These are phyloP conservation scores for Scalopus aquaticus DNA, from an alignment of 2,113 vertebrate species.

Conservation along the genomic window DNA sequence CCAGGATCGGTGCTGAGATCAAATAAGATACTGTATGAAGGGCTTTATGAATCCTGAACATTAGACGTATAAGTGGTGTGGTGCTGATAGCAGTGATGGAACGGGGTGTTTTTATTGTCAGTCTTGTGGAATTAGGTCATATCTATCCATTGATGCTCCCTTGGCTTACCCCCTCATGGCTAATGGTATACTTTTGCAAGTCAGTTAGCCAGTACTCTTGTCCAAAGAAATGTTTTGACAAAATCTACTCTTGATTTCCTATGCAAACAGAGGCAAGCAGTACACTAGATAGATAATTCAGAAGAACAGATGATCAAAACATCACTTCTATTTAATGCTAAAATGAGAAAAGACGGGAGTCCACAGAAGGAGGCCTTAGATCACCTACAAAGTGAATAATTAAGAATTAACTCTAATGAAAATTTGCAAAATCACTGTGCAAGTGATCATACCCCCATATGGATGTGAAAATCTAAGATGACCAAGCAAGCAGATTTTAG, in stretches of 20 bases:
- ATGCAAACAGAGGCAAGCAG: background rate
- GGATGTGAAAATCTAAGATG: background rate
- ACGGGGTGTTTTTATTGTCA: background rate
- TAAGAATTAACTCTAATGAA: conserved; percentile 35
- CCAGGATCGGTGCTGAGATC: background rate
- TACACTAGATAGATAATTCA: background rate
- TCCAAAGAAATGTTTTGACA: conserved; percentile 16
- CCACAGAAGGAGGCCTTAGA: background rate
- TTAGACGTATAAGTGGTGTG: too few relatives aligned
- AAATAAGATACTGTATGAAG: background rate
- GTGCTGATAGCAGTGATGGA: background rate
- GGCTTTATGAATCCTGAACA: background rate
- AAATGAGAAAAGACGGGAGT: background rate
- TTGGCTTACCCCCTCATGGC: background rate
- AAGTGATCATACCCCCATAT: background rate
- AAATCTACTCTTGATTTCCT: background rate
- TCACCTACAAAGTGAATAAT: conserved; percentile 42
- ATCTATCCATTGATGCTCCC: background rate
- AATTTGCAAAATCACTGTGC: background rate
- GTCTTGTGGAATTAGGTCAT: background rate
- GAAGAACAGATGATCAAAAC: background rate
- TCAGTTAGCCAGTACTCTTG: background rate
- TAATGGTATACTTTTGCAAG: background rate
- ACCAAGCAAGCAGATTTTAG: background rate
- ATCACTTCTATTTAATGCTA: background rate